Evolutionary conservation across 2,113 vertebrate genomes (phyloP).

Genomic region (Todiramphus saurophagus): DNA sequence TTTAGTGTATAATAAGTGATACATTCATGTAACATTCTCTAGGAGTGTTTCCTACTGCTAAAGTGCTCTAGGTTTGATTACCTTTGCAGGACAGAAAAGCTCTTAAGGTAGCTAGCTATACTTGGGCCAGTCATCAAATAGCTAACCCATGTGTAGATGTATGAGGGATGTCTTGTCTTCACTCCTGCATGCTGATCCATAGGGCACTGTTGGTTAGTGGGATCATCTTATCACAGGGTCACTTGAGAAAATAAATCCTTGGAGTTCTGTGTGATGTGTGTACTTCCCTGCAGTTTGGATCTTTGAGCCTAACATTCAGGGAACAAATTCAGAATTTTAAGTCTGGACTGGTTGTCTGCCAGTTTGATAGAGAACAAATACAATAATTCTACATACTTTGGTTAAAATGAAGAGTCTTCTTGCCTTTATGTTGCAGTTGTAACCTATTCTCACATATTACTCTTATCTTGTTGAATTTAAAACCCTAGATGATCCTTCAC

Average conservation of each 20-base stretch:
- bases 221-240: background rate
- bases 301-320: background rate
- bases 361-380: background rate
- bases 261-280: background rate
- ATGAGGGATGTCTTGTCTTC: background rate
- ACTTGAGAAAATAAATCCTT: background rate
- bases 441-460: background rate
- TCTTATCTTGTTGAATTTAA: background rate
- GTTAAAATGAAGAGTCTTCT: background rate
- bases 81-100: background rate
- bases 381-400: background rate
- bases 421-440: background rate
- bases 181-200: too few relatives aligned
- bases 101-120: accelerated
- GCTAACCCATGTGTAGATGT: background rate
- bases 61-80: background rate
- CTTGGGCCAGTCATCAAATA: background rate
- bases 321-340: background rate
- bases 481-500: background rate
- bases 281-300: background rate
- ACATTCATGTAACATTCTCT: background rate
- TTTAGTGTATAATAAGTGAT: background rate
- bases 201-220: background rate
- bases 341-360: background rate
- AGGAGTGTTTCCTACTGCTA: background rate